Evolutionary conservation across 2,113 vertebrate genomes (phyloP), one percentile per base, ranked within the genome.

Genomic region (Eurystomus gularis): DNA sequence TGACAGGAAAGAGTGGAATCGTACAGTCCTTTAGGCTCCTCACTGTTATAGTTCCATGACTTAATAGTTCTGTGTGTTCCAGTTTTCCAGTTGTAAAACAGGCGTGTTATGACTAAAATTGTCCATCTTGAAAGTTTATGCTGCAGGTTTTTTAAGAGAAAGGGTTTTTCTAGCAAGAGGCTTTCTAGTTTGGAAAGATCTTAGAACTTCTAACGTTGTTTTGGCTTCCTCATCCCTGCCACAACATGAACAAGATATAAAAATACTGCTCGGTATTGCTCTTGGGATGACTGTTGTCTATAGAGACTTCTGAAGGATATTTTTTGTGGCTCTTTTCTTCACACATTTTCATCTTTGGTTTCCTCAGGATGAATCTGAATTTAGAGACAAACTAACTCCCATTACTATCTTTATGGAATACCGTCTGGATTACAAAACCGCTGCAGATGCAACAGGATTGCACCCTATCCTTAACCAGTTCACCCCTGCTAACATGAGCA

Each of bases 401-500:
- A 99, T 99, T 83, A 99, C 99, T 6, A 98, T 99, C 92, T 98
- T 98, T 55, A 99, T 99, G 99, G 99, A 99, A 82, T 99, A 99
- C 93, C 98, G 96, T 12, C 96, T 99, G 97, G 99, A 99, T 98
- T 98, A 98, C 62, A 97, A 97, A 78, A 97, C 77, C 1, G 98
- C 99, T 33, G 98, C 98, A 3, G 99, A 99, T 92, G 40, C 70
- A 3, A 99, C 98, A 16, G 99, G 99, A 48, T 95, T 99, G 55
- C 96, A 98, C 90, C 99, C 99, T 51, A 98, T 99, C 92, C 96
- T 99, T 39, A 99, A 99, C 96, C 98, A 98, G 84, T 98, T 99
- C 13, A 98, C 98, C 12, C 99, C 99, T 3, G 98, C 99, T 73
- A 99, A 99, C 44, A 60, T 99, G 96, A 99, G 99, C 94, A 99